A percentile compares a stretch with the other conserved stretches of the same genome.
phyloP scores from a whole-genome alignment of 2,888 invertebrate genomes.

The Lithophane leautieri region DNA sequence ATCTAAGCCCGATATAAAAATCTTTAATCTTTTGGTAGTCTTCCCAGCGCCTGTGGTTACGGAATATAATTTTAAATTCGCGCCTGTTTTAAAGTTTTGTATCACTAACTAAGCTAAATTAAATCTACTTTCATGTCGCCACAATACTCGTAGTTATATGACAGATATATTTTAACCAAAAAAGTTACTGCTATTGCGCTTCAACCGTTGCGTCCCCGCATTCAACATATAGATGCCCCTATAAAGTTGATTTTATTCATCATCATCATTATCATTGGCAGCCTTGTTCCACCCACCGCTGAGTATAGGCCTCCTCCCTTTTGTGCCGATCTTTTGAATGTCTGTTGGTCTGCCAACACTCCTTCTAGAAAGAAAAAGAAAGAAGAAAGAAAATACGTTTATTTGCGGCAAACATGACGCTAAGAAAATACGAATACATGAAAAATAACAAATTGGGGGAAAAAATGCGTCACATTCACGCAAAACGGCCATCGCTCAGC shows the following conservation, averaged over 20 bases:
- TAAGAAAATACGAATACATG: too few species aligned
- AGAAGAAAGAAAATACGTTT: too few species aligned
- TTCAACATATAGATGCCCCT: too few species aligned
- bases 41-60: background rate
- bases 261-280: background rate
- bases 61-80: conserved; percentile 13
- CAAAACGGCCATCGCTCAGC: too few species aligned
- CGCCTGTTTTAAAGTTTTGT: background rate
- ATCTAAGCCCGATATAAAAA: background rate
- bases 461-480: too few species aligned
- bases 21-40: conserved; percentile 16
- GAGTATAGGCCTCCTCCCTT: background rate
- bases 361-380: too few species aligned
- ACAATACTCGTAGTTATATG: background rate
- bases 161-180: background rate
- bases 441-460: too few species aligned
- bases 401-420: too few species aligned
- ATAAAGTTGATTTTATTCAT: background rate
- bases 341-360: background rate
- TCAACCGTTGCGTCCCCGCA: too few species aligned
- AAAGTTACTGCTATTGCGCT: background rate
- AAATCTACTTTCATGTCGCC: background rate
- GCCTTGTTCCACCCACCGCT: background rate
- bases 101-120: background rate
- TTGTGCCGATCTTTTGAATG: background rate